Evolutionary conservation across 2,888 invertebrate species (phyloP).

Genomic region (Pollenia labialis): DNA sequence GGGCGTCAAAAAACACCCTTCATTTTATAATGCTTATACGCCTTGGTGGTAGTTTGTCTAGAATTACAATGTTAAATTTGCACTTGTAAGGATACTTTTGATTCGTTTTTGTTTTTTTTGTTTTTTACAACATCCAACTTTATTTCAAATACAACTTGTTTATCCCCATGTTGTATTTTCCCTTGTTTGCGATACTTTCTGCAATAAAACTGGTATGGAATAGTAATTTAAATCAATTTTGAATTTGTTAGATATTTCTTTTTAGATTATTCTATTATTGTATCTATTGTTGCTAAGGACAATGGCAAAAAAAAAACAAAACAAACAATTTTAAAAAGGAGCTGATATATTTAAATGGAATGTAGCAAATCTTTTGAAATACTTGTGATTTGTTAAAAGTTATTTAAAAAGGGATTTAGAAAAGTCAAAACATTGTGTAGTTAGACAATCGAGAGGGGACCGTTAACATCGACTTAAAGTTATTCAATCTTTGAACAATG

Average conservation of each 20-base stretch:
- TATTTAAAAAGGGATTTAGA: slow-evolving; percentile 22
- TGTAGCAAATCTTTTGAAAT: slow-evolving; percentile 24
- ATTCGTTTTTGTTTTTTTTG: neutral
- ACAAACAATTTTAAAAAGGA: neutral
- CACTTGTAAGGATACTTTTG: slow-evolving; percentile 32
- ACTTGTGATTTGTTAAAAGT: slow-evolving; percentile 40
- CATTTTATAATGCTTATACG: slow-evolving; percentile 1
- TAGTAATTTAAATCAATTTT: slow-evolving; percentile 67
- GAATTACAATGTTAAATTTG: slow-evolving; percentile 36
- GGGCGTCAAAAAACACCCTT: neutral
- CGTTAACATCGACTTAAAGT: neutral
- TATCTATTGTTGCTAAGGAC: slow-evolving; percentile 4
- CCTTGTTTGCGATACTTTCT: neutral
- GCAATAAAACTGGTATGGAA: slow-evolving; percentile 23
- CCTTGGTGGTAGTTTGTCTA: slow-evolving; percentile 1
- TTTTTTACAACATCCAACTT: slow-evolving; percentile 2
- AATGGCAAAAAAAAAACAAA: neutral
- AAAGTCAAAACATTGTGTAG: slow-evolving; percentile 2
- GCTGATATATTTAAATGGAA: slow-evolving; percentile 7
- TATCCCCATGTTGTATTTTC: neutral
- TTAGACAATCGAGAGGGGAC: slow-evolving; percentile 2
- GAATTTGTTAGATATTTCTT: slow-evolving; percentile 42
- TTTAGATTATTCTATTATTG: slow-evolving; percentile 28
- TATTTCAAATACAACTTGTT: slow-evolving; percentile 1
- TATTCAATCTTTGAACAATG: slow-evolving; percentile 12